These are phyloP conservation scores for Hypselothyrea guttata DNA, from an alignment of 2,888 invertebrate species.

Conservation along the genomic window DNA sequence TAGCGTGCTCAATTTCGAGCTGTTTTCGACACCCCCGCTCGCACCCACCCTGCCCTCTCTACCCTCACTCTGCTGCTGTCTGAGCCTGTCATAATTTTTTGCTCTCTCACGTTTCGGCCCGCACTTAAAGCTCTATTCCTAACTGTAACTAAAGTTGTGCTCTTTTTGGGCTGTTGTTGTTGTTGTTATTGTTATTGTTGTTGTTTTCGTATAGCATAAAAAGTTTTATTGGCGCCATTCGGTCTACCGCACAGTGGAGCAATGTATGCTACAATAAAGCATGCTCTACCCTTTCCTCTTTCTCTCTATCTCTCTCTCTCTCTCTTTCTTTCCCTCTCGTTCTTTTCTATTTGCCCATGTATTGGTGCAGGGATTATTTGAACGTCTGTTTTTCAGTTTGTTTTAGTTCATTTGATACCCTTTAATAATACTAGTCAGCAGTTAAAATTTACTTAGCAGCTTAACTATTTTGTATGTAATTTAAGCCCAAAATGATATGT, in stretches of 20 bases:
- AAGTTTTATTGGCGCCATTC: constrained; percentile 74
- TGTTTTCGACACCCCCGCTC: not conserved
- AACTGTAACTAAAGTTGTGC: constrained; percentile 31
- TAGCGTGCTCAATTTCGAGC: not conserved
- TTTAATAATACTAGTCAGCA: too few species aligned
- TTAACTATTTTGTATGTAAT: too few species aligned
- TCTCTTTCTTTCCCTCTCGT: not conserved
- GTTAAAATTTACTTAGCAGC: too few species aligned
- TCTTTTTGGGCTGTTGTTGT: not conserved
- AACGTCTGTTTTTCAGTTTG: constrained; percentile 17
- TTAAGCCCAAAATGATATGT: too few species aligned
- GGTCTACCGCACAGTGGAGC: constrained; percentile 62
- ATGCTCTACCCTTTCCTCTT: not conserved
- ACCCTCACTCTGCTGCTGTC: not conserved
- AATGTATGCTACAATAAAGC: constrained; percentile 41
- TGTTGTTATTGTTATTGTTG: not conserved
- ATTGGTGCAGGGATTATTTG: constrained; percentile 22
- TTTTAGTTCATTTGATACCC: too few species aligned
- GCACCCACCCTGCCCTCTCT: not conserved
- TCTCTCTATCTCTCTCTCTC: not conserved
- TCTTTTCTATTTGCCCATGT: not conserved
- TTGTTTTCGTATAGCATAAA: constrained; percentile 33
- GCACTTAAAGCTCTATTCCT: constrained; percentile 25
- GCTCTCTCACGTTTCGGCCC: constrained; percentile 36
- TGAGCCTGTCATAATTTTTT: constrained; percentile 29